phyloP scores from a whole-genome alignment of 2,797 vertebrate genomes.

The Ciconia nigra region DNA sequence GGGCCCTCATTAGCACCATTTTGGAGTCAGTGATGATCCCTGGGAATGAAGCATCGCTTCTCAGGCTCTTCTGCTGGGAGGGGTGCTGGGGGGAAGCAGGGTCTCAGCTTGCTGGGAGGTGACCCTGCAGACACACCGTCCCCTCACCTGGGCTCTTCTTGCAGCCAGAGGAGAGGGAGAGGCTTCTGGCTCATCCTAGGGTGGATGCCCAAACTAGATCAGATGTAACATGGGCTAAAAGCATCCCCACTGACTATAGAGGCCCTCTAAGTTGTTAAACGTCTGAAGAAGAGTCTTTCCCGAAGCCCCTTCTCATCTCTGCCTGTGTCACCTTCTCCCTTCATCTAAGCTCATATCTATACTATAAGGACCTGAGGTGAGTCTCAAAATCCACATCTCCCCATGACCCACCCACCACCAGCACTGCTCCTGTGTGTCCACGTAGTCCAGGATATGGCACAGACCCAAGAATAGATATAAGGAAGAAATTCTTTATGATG shows the following conservation, averaged over 20 bases:
- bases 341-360: background rate
- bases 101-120: background rate
- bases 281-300: background rate
- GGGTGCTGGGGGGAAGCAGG: background rate
- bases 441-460: accelerated
- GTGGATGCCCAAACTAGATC: background rate
- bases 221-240: background rate
- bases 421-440: background rate
- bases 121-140: background rate
- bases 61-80: background rate
- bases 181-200: background rate
- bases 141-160: background rate
- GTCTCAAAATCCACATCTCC: background rate
- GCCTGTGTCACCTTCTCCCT: background rate
- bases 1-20: background rate
- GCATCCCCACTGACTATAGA: background rate
- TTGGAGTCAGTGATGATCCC: background rate
- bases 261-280: accelerated
- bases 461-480: accelerated
- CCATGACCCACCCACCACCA: background rate
- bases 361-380: background rate
- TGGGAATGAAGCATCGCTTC: background rate
- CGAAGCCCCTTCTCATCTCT: background rate
- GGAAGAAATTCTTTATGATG: accelerated
- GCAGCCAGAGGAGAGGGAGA: background rate